Conservation (phyloP, 1,140 invertebrate genomes). For the Hypsibius dujardini region DNA sequence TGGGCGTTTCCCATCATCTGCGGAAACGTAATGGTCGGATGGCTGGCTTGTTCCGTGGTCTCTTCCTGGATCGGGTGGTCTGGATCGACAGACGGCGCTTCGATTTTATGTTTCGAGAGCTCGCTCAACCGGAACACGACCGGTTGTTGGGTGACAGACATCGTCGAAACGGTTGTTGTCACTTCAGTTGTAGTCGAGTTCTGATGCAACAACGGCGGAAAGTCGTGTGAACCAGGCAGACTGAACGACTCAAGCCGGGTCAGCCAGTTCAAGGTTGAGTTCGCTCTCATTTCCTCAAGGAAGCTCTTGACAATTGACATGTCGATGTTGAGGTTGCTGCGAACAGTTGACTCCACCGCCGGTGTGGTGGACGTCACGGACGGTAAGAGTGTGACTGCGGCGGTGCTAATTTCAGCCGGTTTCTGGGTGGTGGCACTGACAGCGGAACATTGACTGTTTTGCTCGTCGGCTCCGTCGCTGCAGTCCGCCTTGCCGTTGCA, state of each 20-base stretch:
- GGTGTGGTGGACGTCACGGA: not conserved
- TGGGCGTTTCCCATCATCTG: not conserved
- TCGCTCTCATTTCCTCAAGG: not conserved
- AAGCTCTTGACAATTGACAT: not conserved
- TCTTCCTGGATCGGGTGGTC: not conserved
- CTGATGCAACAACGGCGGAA: not conserved
- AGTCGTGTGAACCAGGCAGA: not conserved
- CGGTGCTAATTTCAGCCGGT: not conserved
- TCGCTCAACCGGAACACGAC: not conserved
- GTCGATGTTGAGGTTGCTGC: not conserved
- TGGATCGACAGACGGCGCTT: no score
- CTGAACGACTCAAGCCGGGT: not conserved
- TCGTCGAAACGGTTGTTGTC: not conserved
- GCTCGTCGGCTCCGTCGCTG: not conserved
- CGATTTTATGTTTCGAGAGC: no score
- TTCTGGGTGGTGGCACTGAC: not conserved
- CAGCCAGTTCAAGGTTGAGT: not conserved
- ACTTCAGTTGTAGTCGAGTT: not conserved
- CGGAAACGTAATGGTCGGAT: slow-evolving; percentile 13
- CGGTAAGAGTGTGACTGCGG: not conserved
- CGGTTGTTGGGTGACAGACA: not conserved
- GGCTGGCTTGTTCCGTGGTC: not conserved
- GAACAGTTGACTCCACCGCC: not conserved
- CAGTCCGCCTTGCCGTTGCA: slow-evolving; percentile 1
- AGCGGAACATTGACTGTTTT: not conserved